phyloP scores from a whole-genome alignment of 2,113 vertebrate genomes.

The Gopherus evgoodei region DNA sequence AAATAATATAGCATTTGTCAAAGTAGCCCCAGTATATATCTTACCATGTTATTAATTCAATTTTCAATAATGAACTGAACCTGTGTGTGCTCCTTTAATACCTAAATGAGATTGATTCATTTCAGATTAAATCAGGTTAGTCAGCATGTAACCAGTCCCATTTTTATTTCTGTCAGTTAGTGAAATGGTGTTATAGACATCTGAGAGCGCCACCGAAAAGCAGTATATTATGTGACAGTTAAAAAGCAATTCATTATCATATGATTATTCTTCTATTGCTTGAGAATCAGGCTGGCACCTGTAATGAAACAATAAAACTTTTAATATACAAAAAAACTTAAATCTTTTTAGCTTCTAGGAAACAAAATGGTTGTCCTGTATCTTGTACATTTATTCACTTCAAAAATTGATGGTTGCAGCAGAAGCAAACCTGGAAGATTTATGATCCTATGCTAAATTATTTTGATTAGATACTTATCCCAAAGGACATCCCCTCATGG shows the following conservation, averaged over 20 bases:
- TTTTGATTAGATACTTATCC: slow-evolving; percentile 19
- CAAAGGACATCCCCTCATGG: neutral
- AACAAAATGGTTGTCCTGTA: slow-evolving; percentile 11
- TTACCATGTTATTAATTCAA: neutral
- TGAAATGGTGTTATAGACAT: neutral
- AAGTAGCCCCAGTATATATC: neutral
- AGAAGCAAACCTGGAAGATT: neutral
- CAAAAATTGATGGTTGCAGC: slow-evolving; percentile 4
- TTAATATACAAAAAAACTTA: slow-evolving; percentile 16
- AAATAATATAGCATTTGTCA: slow-evolving; percentile 50
- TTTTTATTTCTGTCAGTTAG: neutral
- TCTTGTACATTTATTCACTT: slow-evolving; percentile 34
- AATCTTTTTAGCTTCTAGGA: slow-evolving; percentile 25
- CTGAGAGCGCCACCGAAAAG: neutral
- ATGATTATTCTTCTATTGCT: slow-evolving; percentile 11
- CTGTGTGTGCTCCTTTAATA: neutral
- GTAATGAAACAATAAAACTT: slow-evolving; percentile 4
- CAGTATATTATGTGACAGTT: neutral
- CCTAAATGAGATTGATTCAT: neutral
- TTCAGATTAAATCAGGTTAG: too few relatives aligned
- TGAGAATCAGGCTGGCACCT: neutral
- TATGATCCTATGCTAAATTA: neutral
- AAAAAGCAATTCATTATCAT: neutral
- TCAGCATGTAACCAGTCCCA: neutral
- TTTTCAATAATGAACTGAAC: neutral